Conservation (phyloP, 2,113 vertebrate genomes). For the Heterotis niloticus region DNA sequence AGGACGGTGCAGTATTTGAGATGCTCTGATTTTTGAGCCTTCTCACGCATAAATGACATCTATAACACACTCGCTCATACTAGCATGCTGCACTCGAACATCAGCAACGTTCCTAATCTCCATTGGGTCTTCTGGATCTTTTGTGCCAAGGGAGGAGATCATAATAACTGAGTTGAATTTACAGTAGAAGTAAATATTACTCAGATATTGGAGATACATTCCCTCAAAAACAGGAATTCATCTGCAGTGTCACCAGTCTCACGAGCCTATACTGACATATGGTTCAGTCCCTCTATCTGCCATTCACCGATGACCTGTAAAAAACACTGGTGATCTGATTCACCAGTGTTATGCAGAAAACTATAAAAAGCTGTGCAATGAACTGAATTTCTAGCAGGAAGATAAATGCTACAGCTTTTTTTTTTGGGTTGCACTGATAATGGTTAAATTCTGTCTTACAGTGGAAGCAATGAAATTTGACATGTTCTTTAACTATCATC, state of each 20-base stretch:
- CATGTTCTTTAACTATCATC: conserved; percentile 4
- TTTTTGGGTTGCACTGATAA: neutral
- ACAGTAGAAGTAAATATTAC: neutral
- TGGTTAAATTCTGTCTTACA: neutral
- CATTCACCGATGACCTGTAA: neutral
- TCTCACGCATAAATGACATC: too few species aligned
- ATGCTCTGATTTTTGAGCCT: too few species aligned
- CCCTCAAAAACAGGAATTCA: neutral
- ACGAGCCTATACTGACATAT: too few species aligned
- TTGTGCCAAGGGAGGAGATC: too few species aligned
- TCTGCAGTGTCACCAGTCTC: too few species aligned
- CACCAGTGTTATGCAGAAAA: neutral
- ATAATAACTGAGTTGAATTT: neutral
- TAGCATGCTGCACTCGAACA: too few species aligned
- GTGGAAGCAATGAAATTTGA: conserved; percentile 15
- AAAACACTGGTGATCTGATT: neutral
- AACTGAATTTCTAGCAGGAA: neutral
- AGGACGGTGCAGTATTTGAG: too few species aligned
- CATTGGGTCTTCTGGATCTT: too few species aligned
- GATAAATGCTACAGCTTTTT: neutral
- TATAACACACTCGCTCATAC: too few species aligned
- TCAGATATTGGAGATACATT: neutral
- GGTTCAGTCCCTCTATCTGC: too few species aligned
- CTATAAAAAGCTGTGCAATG: neutral
- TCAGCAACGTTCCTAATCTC: too few species aligned